Evolutionary conservation across 2,797 vertebrate species (phyloP), one percentile per base, ranked within the genome.

Genomic region (Crocodylus rhombifer): DNA sequence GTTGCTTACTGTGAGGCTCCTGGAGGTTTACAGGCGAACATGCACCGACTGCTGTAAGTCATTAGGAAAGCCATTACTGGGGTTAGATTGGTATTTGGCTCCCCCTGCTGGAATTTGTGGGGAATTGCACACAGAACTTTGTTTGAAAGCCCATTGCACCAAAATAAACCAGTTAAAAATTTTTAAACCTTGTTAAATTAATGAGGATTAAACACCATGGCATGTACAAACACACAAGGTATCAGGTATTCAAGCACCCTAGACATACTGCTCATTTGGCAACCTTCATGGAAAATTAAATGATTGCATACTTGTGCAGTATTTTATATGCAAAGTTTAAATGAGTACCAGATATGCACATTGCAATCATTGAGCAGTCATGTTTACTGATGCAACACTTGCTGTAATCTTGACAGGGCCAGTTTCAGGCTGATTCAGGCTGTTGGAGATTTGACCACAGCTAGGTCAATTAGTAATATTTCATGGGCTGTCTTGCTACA

Each of bases 341-440:
- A 94, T 95, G 14, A 93, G 71, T 67, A 92, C 75, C 94, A 76
- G 73, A 92, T 77, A 91, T 90, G 80, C 93, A 85, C 82, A 88
- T 84, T 28, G 14, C 85, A 84, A 92, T 93, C 88, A 69, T 77
- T 88, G 87, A 85, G 89, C 71, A 83, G 95, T 86, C 83, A 92
- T 89, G 92, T 87, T 93, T 94, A 80, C 86, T 96, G 96, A 91
- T 89, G 93, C 88, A 94, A 90, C 83, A 51, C 13, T n/a, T 95
- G 91, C 42, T 42, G 42, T 82, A 95, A 92, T 77, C 93, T 91
- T 0, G 0, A 30, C 75, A 81, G 75, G 0, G 0, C 55, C 93
- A 86, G 25, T 82, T n/a, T 65, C 28, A 65, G 63, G 91, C 87
- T 91, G 93, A 95, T 83, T 95, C 86, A 95, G 89, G 82, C 78